Evolutionary conservation across 2,888 invertebrate species (phyloP), one percentile per base, ranked within the genome.

Genomic region (Ophion ventricosus): DNA sequence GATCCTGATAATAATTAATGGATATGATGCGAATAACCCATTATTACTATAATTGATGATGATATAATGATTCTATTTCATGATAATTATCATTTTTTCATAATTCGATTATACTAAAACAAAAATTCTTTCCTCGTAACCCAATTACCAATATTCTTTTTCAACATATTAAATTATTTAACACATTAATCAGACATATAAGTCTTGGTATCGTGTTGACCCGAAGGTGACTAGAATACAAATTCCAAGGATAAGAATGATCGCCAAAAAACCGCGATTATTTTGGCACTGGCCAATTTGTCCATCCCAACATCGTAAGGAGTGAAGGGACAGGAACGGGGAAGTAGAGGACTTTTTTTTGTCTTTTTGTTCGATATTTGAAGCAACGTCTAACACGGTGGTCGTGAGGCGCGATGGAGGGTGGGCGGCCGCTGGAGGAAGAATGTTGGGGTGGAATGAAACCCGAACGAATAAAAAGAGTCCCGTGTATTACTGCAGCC

Each of bases 361-460:
- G 35, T 35, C 35, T 35, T 35, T 35, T 81, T 81, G 56, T 26
- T 70, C 63, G 29, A 64, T 69, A 75, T 35, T 54, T 49, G 67
- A 67, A 17, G 66, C n/a, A 29, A 66, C 25, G 49, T 43, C 8
- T 29, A 35, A 75, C 63, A 49, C 69, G n/a, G 7, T 35, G 35
- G 64, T 63, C 54, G 63, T 20, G n/a, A 43, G 61, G 49, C 10
- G 1, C 49, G 25, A 14, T n/a, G 8, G 35, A 8, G 35, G 17
- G 57, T 8, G 20, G 23, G 57, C 23, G 57, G 57, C 5, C 4
- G 57, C 20, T 25, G 43, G 11, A 40, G 40, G 23, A 76, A 76
- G 2, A 56, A 54, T 14, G 56, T 54, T 40, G 35, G 56, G 26
- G 17, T 11, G 35, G 10, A 56, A 66, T 20, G 29, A 74, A 35